These are phyloP conservation scores for Ispidina picta DNA, from an alignment of 2,797 vertebrate species.

Conservation along the genomic window DNA sequence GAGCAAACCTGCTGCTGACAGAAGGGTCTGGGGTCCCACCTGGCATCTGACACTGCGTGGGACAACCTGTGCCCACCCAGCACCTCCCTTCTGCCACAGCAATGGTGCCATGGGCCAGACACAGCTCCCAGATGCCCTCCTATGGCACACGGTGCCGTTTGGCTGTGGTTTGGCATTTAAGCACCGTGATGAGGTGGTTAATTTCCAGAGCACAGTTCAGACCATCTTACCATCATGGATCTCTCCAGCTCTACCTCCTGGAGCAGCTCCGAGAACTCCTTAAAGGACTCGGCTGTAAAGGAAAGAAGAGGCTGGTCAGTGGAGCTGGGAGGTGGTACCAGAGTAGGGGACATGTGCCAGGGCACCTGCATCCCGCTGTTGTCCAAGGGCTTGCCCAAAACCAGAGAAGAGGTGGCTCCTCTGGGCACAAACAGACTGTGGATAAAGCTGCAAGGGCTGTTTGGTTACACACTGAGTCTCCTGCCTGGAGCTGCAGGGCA, in stretches of 20 bases:
- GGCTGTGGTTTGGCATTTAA: not conserved
- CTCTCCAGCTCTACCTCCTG: slow-evolving; percentile 94
- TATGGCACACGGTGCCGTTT: rapidly evolving
- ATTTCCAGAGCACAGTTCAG: not conserved
- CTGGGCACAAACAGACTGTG: not conserved
- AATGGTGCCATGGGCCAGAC: rapidly evolving
- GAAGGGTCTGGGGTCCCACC: not conserved
- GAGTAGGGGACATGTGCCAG: rapidly evolving
- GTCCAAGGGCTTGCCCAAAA: not conserved
- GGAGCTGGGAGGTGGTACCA: not conserved
- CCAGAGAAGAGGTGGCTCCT: rapidly evolving
- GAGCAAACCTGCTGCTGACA: not conserved
- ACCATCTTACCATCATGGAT: slow-evolving; percentile 93
- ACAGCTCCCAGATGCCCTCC: not conserved
- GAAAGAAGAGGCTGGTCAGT: slow-evolving; percentile 19
- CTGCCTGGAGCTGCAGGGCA: rapidly evolving
- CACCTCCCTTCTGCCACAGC: rapidly evolving
- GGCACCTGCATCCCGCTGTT: rapidly evolving
- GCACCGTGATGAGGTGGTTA: rapidly evolving
- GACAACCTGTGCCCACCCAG: not conserved
- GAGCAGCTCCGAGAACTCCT: slow-evolving; percentile 93
- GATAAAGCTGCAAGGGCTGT: rapidly evolving
- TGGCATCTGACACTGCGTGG: not conserved
- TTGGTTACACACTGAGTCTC: not conserved
- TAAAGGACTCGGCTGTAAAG: slow-evolving; percentile 91